Percentiles rank a stretch among this genome's conserved stretches.
Conservation (phyloP, 1,140 invertebrate genomes). For the Antheraea pernyi region DNA sequence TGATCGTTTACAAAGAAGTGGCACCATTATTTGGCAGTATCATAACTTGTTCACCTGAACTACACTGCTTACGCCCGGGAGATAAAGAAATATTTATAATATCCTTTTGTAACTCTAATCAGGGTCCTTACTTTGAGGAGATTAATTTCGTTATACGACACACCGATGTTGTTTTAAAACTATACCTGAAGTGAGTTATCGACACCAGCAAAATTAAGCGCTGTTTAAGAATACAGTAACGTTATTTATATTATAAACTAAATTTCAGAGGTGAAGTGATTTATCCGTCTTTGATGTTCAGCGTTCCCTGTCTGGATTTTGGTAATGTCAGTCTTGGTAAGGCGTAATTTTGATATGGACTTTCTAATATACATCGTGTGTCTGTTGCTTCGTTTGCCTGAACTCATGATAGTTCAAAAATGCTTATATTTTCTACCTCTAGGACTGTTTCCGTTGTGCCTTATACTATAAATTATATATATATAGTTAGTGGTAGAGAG, state of each 20-base stretch:
- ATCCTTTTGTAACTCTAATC: slow-evolving; percentile 65
- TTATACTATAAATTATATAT: no score
- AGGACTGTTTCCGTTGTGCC: no score
- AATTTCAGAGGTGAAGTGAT: slow-evolving; percentile 63
- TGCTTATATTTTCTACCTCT: no score
- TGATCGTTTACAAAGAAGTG: slow-evolving; percentile 56
- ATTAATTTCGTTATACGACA: slow-evolving; percentile 61
- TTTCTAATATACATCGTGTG: background rate
- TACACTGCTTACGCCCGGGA: slow-evolving; percentile 53
- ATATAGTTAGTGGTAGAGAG: no score
- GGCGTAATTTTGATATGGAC: slow-evolving; percentile 5
- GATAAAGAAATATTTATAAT: slow-evolving; percentile 58
- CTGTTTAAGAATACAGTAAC: no score
- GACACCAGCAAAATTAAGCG: background rate
- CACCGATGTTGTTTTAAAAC: slow-evolving; percentile 53
- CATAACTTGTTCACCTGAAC: slow-evolving; percentile 50
- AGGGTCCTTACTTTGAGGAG: slow-evolving; percentile 72
- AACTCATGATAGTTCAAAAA: no score
- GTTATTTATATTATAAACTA: background rate
- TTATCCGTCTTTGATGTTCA: slow-evolving; percentile 65
- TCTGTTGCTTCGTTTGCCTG: no score
- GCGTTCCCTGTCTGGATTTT: slow-evolving; percentile 61
- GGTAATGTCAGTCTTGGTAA: slow-evolving; percentile 64
- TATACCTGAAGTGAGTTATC: slow-evolving; percentile 63
- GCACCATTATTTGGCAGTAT: slow-evolving; percentile 59